Evolutionary conservation across 2,888 invertebrate species (phyloP), one percentile per base, ranked within the genome.

Genomic region (Hydropsyche betteni): DNA sequence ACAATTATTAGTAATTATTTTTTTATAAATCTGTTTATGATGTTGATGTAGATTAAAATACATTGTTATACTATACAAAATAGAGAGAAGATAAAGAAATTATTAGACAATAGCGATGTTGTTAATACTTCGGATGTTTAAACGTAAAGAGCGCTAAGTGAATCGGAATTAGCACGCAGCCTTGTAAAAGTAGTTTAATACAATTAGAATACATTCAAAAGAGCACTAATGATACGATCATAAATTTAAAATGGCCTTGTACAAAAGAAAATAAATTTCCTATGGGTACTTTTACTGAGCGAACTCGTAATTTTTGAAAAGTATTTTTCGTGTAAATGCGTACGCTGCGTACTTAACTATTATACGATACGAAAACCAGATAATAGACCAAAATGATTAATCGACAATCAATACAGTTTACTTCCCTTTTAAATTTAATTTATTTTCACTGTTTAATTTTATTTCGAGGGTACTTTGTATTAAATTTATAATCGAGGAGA

Each of bases 141-240:
- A 44, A 10, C 10, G 10, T 44, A 8, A 44, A 44, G 44, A 8
- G 44, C 44, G 6, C 3, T 6, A 4, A 55, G 12, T n/a, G 55
- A 36, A 64, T 34, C 33, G n/a, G 34, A 33, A 36, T 12, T 34
- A 36, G 1, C 12, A 7, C 64, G 64, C 7, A 64, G 44, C 44
- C 10, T 44, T 44, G 44, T 44, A 64, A 64, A 34, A 64, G 36
- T 34, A 64, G 36, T 64, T 64, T 64, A 4, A 36, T 36, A 36
- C 64, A 36, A 64, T 64, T 64, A 64, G 36, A 64, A 33, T 64
- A 33, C 4, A 64, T 64, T 34, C 36, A 64, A 24, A 36, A n/a
- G 64, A 34, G 12, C 64, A 12, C 64, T 64, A 64, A 64, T 64
- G 64, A 64, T 64, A 64, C 36, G 64, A 36, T 64, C 64, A 34